Evolutionary conservation across 2,888 invertebrate genomes (phyloP).

Genomic region (Cataglyphis cursor): DNA sequence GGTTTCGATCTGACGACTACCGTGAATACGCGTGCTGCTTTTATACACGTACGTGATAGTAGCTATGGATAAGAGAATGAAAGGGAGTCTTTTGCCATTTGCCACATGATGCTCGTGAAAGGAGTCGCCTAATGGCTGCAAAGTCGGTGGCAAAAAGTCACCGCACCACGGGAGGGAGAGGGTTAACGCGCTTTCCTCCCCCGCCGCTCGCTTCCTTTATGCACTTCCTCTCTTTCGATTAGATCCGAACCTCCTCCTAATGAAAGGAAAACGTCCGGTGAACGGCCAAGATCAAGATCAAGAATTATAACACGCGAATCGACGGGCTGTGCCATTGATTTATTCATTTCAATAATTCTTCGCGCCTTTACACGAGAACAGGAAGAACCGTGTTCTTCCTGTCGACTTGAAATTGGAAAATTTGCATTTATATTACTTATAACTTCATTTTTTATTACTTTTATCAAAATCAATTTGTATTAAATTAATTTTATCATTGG

Average conservation of each 20-base stretch:
- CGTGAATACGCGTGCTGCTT: conserved; percentile 72
- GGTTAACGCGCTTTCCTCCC: conserved; percentile 34
- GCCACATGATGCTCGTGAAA: conserved; percentile 70
- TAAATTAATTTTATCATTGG: neutral
- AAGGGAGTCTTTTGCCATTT: conserved; percentile 73
- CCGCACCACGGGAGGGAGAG: conserved; percentile 14
- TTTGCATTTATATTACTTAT: neutral
- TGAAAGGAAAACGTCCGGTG: conserved; percentile 74
- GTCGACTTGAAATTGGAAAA: neutral
- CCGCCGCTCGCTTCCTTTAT: conserved; percentile 43
- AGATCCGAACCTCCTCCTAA: conserved; percentile 60
- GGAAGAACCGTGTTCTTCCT: neutral
- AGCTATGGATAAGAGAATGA: conserved; percentile 77
- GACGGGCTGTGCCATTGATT: conserved; percentile 63
- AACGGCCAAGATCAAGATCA: conserved; percentile 82
- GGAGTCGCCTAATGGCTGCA: conserved; percentile 68
- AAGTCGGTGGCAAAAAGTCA: conserved; percentile 65
- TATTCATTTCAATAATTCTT: conserved; percentile 44
- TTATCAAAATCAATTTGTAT: neutral
- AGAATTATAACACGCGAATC: conserved; percentile 64
- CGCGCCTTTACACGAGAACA: neutral
- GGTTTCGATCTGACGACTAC: conserved; percentile 75
- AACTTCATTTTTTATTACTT: neutral
- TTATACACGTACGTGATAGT: conserved; percentile 75
- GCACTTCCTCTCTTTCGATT: conserved; percentile 66